A percentile compares a stretch with the other conserved stretches of the same genome.
Conservation (phyloP, 2,113 vertebrate species). For the Festucalex cinctus region DNA sequence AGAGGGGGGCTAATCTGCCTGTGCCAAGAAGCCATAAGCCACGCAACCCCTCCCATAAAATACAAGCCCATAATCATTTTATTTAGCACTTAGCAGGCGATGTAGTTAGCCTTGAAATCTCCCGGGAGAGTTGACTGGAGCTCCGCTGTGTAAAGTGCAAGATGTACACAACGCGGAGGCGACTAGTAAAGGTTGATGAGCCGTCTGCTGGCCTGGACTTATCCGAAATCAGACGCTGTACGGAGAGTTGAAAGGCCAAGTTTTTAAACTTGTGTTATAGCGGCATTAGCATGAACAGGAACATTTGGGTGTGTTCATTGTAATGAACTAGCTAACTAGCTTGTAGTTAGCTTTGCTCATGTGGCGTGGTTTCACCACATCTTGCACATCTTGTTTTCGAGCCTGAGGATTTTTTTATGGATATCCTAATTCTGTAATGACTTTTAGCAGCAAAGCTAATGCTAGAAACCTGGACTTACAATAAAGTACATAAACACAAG, state of each 20-base stretch:
- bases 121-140: slow-evolving; percentile 2
- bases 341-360: no score
- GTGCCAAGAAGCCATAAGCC: slow-evolving; percentile 17
- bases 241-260: no score
- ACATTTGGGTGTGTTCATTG: neutral
- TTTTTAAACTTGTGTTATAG: no score
- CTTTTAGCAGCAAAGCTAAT: no score
- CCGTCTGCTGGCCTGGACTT: slow-evolving; percentile 1
- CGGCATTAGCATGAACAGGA: no score
- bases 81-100: slow-evolving; percentile 20
- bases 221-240: neutral
- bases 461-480: no score
- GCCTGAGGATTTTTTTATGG: no score
- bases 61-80: slow-evolving; percentile 31
- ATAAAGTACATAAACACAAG: no score
- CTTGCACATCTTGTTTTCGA: no score
- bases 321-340: no score
- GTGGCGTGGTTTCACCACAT: no score
- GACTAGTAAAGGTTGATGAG: slow-evolving; percentile 15
- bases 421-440: no score
- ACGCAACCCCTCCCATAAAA: slow-evolving; percentile 24
- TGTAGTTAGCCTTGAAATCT: slow-evolving; percentile 23
- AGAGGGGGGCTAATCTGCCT: slow-evolving; percentile 8
- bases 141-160: slow-evolving; percentile 17
- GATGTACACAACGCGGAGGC: slow-evolving; percentile 34